Evolutionary conservation across 2,113 vertebrate species (phyloP), one percentile per base, ranked within the genome.

Genomic region (Ammodytes dubius): DNA sequence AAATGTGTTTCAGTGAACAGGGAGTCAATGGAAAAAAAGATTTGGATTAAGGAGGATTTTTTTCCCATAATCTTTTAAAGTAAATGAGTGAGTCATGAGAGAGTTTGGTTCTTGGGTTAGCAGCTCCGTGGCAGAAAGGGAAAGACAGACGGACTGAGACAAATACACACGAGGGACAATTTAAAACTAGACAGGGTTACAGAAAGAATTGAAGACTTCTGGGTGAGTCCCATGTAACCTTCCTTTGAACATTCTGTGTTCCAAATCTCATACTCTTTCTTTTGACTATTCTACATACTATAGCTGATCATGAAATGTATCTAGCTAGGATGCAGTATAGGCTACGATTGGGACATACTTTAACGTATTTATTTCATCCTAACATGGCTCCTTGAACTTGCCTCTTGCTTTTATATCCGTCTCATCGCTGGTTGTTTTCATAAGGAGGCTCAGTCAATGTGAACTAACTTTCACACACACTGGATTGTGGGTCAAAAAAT

Each of bases 71-170:
- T 2, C 8, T 47, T 43, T 73, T 17, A 53, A 79, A 83, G 43
- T 46, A n/a, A 69, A 73, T 19, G 57, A 68, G 74, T 88, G 89
- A 91, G 84, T 91, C 90, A 88, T 84, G 74, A 1, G 65, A 52
- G 53, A 27, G 27, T 27, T 85, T 57, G 87, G 85, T 4, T 88
- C 63, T 70, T 82, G 61, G 27, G 85, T 87, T 87, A 86, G 60
- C 37, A 73, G 69, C 73, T 67, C 61, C 12, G 49, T 69, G 66
- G 71, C 45, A 77, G 39, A 75, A 27, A 67, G 37, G 68, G 45
- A 68, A 1, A 43, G 40, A 56, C 40, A 57, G 37, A 40, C 39
- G 8, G n/a, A 35, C 27, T 59, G 56, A 64, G 27, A 79, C 46
- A 77, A n/a, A 70, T 54, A 56, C 43, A 57, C n/a, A 50, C 49